Base-by-base conservation (phyloP, 2,888 invertebrate genomes). In the Lucinisca nassula region DNA sequence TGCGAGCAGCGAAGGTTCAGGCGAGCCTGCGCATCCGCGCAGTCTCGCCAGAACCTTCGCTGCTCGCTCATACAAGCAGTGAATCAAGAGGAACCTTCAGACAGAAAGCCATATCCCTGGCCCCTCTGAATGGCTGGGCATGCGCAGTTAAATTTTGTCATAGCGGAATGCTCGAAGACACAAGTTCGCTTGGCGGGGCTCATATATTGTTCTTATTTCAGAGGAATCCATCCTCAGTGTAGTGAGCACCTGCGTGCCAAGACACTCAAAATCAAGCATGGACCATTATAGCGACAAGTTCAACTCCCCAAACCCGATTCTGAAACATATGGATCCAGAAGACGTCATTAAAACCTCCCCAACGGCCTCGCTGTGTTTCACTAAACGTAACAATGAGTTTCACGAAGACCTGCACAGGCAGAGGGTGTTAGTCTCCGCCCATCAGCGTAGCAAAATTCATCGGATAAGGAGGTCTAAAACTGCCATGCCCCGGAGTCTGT, bases 181-280 rank as follows among this genome's bases (percentile, higher is more conserved):
- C n/a, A n/a, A n/a, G n/a, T n/a, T n/a, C n/a, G n/a, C n/a, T n/a
- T n/a, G n/a, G n/a, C n/a, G n/a, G n/a, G n/a, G n/a, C n/a, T n/a
- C n/a, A n/a, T n/a, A n/a, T n/a, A n/a, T n/a, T n/a, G n/a, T n/a
- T n/a, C n/a, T n/a, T 10, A 12, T 72, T 72, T 35, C 85, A 90
- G 90, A 90, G 24, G 90, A 90, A 35, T 51, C 85, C 8, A 90
- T 90, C n/a, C 77, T 90, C 3, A 90, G 87, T 37, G 90, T 90
- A 21, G 85, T 84, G 24, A 90, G 85, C 79, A 45, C 90, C 32
- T 90, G 84, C 51, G 82, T 87, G 24, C 87, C 90, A 35, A 83
- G 90, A 24, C 74, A 45, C 14, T 70, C 72, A 10, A 79, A 84
- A 12, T 80, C 90, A 2, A 67, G 84, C n/a, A 61, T 82, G 35